Conservation (phyloP, 1,140 invertebrate genomes). For the Sweltsa coloradensis region DNA sequence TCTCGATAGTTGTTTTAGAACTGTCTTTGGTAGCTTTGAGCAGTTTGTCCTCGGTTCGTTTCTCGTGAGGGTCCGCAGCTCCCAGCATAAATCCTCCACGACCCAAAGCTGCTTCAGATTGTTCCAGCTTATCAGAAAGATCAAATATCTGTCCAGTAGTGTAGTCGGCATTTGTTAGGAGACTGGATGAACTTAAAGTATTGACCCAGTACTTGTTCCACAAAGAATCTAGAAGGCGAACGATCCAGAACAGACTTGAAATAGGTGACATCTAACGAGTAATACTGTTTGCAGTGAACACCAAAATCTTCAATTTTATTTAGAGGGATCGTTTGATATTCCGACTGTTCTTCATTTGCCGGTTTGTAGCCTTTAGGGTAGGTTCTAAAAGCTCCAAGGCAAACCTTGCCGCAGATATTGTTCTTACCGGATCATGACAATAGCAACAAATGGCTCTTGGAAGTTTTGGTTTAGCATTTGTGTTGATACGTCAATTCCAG, state of each 20-base stretch:
- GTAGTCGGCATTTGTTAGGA: constrained; percentile 95
- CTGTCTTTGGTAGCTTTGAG: constrained; percentile 92
- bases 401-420: constrained; percentile 99
- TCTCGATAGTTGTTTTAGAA: constrained; percentile 94
- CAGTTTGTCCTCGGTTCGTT: constrained; percentile 89
- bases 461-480: constrained; percentile 99
- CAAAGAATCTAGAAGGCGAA: constrained; percentile 81
- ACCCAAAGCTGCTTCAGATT: constrained; percentile 74
- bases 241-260: constrained; percentile 94
- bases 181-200: constrained; percentile 88
- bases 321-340: constrained; percentile 97
- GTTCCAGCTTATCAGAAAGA: constrained; percentile 91
- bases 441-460: constrained; percentile 98
- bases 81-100: constrained; percentile 50
- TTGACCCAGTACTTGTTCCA: constrained; percentile 99
- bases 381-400: constrained; percentile 95
- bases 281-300: constrained; percentile 99
- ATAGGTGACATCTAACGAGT: constrained; percentile 94
- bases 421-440: constrained; percentile 98
- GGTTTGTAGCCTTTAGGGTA: constrained; percentile 99
- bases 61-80: constrained; percentile 74
- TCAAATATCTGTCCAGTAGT: constrained; percentile 92
- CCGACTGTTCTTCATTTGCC: constrained; percentile 95
- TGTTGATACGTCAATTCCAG: constrained; percentile 97
- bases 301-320: constrained; percentile 99